Percentiles rank a stretch among this genome's conserved stretches.
Evolutionary conservation across 2,888 invertebrate species (phyloP).

Genomic region (Strigamia maritima): DNA sequence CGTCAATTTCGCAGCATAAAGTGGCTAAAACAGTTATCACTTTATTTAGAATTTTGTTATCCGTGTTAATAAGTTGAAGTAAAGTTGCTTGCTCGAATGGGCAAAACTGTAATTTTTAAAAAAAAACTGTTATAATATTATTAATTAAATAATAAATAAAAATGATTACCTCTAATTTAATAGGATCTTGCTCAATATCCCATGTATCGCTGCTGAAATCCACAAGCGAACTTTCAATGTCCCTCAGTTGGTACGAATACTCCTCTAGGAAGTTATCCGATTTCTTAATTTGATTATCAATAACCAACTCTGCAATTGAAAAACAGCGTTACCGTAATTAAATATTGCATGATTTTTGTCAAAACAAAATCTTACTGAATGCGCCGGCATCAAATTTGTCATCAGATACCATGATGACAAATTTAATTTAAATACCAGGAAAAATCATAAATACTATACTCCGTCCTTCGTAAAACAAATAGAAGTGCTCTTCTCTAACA

Average conservation of each 20-base stretch:
- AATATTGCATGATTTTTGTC: neutral
- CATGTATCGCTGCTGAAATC: conserved; percentile 53
- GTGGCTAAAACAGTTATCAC: conserved; percentile 74
- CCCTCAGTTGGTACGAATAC: conserved; percentile 52
- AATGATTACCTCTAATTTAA: conserved; percentile 50
- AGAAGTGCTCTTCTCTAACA: neutral
- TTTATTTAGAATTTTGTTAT: conserved; percentile 75
- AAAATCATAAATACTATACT: neutral
- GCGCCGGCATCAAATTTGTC: conserved; percentile 54
- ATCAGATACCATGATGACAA: neutral
- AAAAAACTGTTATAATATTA: neutral
- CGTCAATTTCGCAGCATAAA: conserved; percentile 71
- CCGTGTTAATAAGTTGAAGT: conserved; percentile 71
- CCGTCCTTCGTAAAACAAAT: too few relatives aligned
- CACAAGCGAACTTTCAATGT: conserved; percentile 54
- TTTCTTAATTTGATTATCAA: conserved; percentile 52
- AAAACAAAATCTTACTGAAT: conserved; percentile 47
- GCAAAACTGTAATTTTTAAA: conserved; percentile 50
- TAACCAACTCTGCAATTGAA: conserved; percentile 51
- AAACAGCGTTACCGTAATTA: neutral
- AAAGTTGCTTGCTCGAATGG: conserved; percentile 65
- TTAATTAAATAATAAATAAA: neutral
- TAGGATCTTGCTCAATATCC: conserved; percentile 54
- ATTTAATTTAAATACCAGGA: neutral
- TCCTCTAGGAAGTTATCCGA: conserved; percentile 53